Base-by-base conservation (phyloP, 2,797 vertebrate species). In the Lacerta bilineata region DNA sequence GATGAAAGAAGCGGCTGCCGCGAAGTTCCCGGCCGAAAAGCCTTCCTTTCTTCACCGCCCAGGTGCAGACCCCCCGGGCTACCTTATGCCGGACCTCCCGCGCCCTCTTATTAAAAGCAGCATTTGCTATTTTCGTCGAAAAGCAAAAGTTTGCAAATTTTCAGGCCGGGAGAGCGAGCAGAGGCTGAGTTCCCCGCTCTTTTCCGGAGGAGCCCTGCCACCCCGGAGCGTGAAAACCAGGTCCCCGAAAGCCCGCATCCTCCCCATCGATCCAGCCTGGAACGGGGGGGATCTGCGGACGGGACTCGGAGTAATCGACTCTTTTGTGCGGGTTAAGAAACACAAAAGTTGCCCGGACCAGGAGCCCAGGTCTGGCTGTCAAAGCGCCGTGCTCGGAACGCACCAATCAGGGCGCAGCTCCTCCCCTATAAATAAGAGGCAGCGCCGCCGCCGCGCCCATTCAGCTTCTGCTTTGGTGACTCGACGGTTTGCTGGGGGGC, bases 391-490 rank as follows among this genome's bases (percentile, higher is more conserved):
- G 94, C 88, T 71, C 18, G 59, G 39, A 80, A 91, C 88, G 91
- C 91, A 95, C 95, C 95, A 96, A 96, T 96, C 95, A 96, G 94
- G 79, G 93, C 91, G 85, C 95, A 86, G 84, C 90, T 84, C 92
- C 84, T 76, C 91, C 91, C 93, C 93, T 92, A 94, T 96, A 96
- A 95, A 96, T 96, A 95, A 85, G 91, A 80, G 36, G 88, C 71
- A 59, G 43, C 50, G 2, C 18, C 10, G 1, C 2, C 25, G 5
- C 3, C 13, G 33, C 8, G 3, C 3, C 7, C 23, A 10, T 74
- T 61, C 5, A 5, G 85, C 72, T 27, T 10, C 7, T 2, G 29
- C 55, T 27, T 10, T 6, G 1, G 8, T 1, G 8, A 1, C 43
- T 23, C 3, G 41, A n/a, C 20, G 20, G 3, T 41, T 6, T 43